phyloP scores from a whole-genome alignment of 2,888 invertebrate genomes.

The Priapulus caudatus region DNA sequence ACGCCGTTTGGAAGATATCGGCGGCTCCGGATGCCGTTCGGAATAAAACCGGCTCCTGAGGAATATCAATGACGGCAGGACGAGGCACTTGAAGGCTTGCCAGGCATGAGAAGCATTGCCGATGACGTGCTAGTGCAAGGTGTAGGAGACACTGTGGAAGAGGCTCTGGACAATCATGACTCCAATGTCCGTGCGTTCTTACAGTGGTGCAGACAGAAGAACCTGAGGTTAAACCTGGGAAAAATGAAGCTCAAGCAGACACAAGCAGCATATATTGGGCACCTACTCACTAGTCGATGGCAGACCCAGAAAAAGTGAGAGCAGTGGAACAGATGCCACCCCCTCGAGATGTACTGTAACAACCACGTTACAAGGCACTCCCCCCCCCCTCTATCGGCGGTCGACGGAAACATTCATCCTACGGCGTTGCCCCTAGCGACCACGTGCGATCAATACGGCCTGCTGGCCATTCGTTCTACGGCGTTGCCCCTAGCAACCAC shows the following conservation, averaged over 20 bases:
- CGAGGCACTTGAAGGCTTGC: slow-evolving; percentile 19
- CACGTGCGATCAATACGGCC: too few species aligned
- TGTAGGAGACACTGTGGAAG: slow-evolving; percentile 14
- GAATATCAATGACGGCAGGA: slow-evolving; percentile 19
- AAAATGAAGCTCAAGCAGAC: slow-evolving; percentile 16
- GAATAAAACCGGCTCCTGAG: slow-evolving; percentile 18
- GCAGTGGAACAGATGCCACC: slow-evolving; percentile 19
- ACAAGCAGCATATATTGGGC: neutral
- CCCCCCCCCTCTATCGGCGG: too few species aligned
- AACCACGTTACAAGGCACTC: too few species aligned
- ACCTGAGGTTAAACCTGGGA: slow-evolving; percentile 11
- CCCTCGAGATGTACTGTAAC: slow-evolving; percentile 17
- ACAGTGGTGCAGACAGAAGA: slow-evolving; percentile 13
- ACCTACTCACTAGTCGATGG: slow-evolving; percentile 13
- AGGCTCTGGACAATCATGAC: slow-evolving; percentile 12
- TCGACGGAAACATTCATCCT: too few species aligned
- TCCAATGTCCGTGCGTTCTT: slow-evolving; percentile 10
- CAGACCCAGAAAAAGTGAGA: slow-evolving; percentile 18
- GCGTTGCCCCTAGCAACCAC: too few species aligned
- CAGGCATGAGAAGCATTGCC: slow-evolving; percentile 18
- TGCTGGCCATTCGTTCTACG: too few species aligned
- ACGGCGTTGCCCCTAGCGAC: too few species aligned
- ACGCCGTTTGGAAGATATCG: slow-evolving; percentile 21
- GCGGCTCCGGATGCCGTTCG: slow-evolving; percentile 22
- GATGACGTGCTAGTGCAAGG: slow-evolving; percentile 21